These are phyloP conservation scores for Tretioscincus oriximinensis DNA, from an alignment of 2,113 vertebrate genomes.

Conservation along the genomic window DNA sequence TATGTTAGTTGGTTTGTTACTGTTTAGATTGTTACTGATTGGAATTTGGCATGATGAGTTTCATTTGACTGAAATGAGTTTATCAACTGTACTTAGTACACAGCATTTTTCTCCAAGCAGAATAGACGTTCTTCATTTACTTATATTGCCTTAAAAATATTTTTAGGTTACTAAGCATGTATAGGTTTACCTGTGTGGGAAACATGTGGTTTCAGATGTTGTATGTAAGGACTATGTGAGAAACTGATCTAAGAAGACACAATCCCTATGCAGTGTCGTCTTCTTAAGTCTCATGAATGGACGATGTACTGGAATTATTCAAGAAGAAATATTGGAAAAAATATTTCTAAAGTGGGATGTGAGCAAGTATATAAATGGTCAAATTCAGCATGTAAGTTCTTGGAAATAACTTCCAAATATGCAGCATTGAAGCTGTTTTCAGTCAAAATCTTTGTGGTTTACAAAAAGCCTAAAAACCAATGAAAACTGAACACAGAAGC, in stretches of 20 bases:
- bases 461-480: background rate
- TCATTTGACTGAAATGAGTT: constrained; percentile 7
- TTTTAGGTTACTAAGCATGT: background rate
- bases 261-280: too few species aligned
- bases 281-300: background rate
- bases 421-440: background rate
- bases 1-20: background rate
- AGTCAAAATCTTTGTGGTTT: background rate
- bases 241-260: background rate
- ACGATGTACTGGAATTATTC: too few species aligned
- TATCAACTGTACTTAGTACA: constrained; percentile 10
- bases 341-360: background rate
- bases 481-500: background rate
- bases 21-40: background rate
- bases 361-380: background rate
- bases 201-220: rapidly evolving
- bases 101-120: background rate
- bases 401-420: background rate
- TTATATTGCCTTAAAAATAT: background rate
- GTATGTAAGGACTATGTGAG: background rate
- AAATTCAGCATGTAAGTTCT: background rate
- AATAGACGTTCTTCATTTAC: background rate
- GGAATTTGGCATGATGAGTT: background rate
- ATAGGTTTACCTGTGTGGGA: background rate
- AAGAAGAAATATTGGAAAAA: background rate